Evolutionary conservation across 2,888 invertebrate species (phyloP), one percentile per base, ranked within the genome.

Genomic region (Apodemia mormo): DNA sequence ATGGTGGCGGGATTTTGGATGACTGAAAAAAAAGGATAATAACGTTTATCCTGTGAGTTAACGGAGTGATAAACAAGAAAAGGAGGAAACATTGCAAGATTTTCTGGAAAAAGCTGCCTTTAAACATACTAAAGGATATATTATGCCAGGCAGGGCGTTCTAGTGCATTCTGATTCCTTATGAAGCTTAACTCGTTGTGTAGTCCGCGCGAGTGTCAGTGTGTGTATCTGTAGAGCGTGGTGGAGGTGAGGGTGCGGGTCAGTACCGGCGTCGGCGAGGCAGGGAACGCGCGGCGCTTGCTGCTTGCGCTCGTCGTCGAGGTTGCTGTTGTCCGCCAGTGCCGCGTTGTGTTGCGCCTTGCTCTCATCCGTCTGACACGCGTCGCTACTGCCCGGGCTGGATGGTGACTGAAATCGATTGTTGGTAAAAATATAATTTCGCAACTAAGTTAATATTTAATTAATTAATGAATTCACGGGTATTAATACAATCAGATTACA

Each of bases 331-430:
- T 88, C 88, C 1, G 54, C 54, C 40, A 81, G 77, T 14, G 81
- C 76, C n/a, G 72, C 76, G 61, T 68, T 75, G 72, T 77, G 80
- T 72, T 87, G 93, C 73, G 96, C 97, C 92, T 97, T 97, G 83
- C 96, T 96, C 87, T 98, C 97, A 83, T 98, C 97, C 0, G 97
- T 98, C 90, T 97, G 97, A 67, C 94, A 94, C 76, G 85, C 87
- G 14, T 86, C 86, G 45, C 81, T 82, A 33, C 81, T 76, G 58
- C 70, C 68, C 30, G 72, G 74, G 49, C 73, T 76, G 1, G 72
- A 68, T 30, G 69, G 69, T 14, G 73, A 70, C 75, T 75, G 40
- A n/a, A 66, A 22, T 54, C 52, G 5, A 5, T 0, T 14, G 12
- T 14, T 49, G 3, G 49, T 49, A 49, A 49, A 3, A 14, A 49